Base-by-base conservation (phyloP, 2,888 invertebrate species). In the Eledona agricola region DNA sequence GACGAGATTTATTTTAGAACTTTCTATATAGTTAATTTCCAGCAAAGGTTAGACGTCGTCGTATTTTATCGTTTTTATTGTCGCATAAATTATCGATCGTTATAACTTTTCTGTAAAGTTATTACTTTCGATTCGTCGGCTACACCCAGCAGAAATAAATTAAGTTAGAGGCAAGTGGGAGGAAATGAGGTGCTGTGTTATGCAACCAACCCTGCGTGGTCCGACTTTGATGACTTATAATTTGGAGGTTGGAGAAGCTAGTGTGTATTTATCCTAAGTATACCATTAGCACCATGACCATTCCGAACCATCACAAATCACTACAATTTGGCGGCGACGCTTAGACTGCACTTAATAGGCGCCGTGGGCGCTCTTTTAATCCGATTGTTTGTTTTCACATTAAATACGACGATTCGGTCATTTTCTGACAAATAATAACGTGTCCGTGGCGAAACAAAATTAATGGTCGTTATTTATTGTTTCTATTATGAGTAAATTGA, bases 311-410 rank as follows among this genome's bases (percentile, higher is more conserved):
- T 59, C 63, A 68, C 71, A 72, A 73, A 72, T 72, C 72, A 72
- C 72, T 72, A 72, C 73, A 74, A 74, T 74, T 74, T 73, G 63
- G 58, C 64, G 74, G 72, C 73, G 74, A 69, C 74, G 70, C 62
- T 62, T 54, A 60, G 74, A 58, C 72, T 70, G 66, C 64, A 63
- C 47, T 55, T 71, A 55, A 69, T 71, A 69, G 69, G 69, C 69
- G 71, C 67, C 68, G 59, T 51, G 45, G 50, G 45, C 45, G 25
- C 16, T 34, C 25, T 25, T 23, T 34, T 4, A 12, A n/a, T 16
- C 34, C 45, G 37, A 37, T 37, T 47, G 37, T 52, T 46, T 45
- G 46, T 52, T 52, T 52, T 52, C 38, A 12, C 25, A n/a, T n/a
- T n/a, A n/a, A n/a, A n/a, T n/a, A n/a, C 29, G 31, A 38, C n/a